phyloP scores from a whole-genome alignment of 2,797 vertebrate species.

The Synanceia verrucosa region DNA sequence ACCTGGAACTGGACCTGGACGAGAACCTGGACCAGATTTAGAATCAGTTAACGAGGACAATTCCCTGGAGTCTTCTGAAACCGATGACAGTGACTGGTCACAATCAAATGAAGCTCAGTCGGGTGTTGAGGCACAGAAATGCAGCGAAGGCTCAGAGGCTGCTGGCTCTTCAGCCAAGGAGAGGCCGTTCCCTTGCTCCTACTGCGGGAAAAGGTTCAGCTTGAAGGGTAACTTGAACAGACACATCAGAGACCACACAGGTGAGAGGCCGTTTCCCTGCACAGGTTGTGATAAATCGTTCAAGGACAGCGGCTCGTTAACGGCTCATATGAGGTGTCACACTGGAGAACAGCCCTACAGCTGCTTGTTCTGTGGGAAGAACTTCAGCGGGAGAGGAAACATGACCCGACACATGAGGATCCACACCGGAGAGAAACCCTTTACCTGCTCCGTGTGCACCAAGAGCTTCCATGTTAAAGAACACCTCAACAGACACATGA shows the following conservation, averaged over 20 bases:
- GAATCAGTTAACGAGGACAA: slow-evolving; percentile 12
- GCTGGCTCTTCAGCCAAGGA: background rate
- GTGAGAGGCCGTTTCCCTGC: slow-evolving; percentile 53
- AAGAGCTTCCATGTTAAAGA: slow-evolving; percentile 33
- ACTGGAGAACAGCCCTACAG: slow-evolving; percentile 59
- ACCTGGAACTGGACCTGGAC: too few species aligned
- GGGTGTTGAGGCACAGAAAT: background rate
- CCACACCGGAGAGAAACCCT: slow-evolving; percentile 44
- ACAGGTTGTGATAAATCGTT: slow-evolving; percentile 49
- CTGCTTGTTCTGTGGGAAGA: slow-evolving; percentile 51
- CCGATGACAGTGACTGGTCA: slow-evolving; percentile 32
- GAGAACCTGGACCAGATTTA: background rate
- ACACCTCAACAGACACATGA: slow-evolving; percentile 44
- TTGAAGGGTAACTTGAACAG: slow-evolving; percentile 57
- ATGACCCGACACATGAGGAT: slow-evolving; percentile 60
- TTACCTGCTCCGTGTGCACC: slow-evolving; percentile 36
- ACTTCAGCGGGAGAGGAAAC: slow-evolving; percentile 43
- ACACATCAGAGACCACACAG: slow-evolving; percentile 60
- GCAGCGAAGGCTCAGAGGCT: background rate
- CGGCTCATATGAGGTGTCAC: slow-evolving; percentile 57
- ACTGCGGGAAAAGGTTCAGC: slow-evolving; percentile 51
- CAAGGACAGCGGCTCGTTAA: slow-evolving; percentile 48
- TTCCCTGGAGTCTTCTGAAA: background rate
- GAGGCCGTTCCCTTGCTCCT: slow-evolving; percentile 44
- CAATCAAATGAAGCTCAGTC: background rate